Base-by-base conservation (phyloP, 2,797 vertebrate species). In the Hippocampus kuda region DNA sequence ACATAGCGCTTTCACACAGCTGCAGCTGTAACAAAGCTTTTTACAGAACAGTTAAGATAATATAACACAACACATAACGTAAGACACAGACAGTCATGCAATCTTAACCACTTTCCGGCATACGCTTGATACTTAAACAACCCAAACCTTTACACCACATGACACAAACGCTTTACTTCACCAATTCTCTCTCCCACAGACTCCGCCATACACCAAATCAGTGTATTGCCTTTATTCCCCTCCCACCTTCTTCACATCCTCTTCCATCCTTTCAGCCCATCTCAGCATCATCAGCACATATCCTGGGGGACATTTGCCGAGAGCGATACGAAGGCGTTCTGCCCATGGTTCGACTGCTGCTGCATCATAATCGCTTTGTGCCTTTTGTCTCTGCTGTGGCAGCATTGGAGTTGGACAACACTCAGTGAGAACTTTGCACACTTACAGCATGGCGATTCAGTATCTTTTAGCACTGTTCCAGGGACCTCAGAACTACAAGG, bases 251-350 rank as follows among this genome's bases (percentile, higher is more conserved):
- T 30, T 34, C 26, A 22, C 51, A 41, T 56, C 7, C 34, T 38
- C 22, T 34, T 78, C 53, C 72, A 27, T 18, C 79, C 46, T 76
- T 70, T 30, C 87, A 98, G 97, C 96, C 95, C 0, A 90, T 98
- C 87, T 98, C 95, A 42, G 94, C 97, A 2, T 98, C 96, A 70
- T 92, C 94, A 83, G 96, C 94, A 68, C 95, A 97, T 87, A 94
- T 99, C 86, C 83, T 99, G 85, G 94, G 94, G 76, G 96, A 98
- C 79, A 91, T 98, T 72, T 98, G 93, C 86, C 88, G 93, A 82
- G 97, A 98, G 88, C 92, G 97, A 71, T 94, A 91, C 0, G 94
- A 98, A 77, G 94, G 93, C 1, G 91, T 97, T 74, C 90, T 98
- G 79, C 96, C 97, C 16, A 91, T 94, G 68, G 95, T 96, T 11